Percentiles rank a stretch among this genome's conserved stretches.
phyloP scores from a whole-genome alignment of 2,888 invertebrate species.

The Gibbula magus region DNA sequence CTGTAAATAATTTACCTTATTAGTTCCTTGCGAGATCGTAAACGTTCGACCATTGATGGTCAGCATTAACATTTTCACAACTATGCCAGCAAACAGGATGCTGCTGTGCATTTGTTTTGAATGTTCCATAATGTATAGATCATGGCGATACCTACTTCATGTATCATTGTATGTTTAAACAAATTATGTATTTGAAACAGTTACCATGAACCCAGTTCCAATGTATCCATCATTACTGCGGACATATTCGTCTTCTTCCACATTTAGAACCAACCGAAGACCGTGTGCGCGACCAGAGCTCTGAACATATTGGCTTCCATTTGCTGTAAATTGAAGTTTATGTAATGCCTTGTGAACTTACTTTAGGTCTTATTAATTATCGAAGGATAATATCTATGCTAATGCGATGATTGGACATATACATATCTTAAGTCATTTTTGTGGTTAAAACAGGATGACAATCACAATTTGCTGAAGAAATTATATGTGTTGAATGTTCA shows the following conservation, averaged over 20 bases:
- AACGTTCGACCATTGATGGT: too few relatives aligned
- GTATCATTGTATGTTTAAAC: not conserved
- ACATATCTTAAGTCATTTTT: not conserved
- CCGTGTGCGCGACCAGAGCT: constrained; percentile 25
- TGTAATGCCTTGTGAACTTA: not conserved
- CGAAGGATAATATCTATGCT: not conserved
- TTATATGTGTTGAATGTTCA: not conserved
- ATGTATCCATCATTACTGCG: constrained; percentile 22
- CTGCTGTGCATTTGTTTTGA: too few relatives aligned
- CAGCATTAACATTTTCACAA: not conserved
- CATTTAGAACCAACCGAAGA: constrained; percentile 25
- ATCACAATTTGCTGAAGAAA: not conserved
- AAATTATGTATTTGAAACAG: not conserved
- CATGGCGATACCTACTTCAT: too few relatives aligned
- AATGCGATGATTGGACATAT: not conserved
- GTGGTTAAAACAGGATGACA: not conserved
- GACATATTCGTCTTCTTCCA: constrained; percentile 20
- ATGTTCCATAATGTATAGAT: too few relatives aligned
- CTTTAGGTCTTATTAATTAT: not conserved
- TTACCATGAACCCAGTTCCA: constrained; percentile 30
- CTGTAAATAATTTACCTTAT: too few relatives aligned
- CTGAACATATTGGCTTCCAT: not conserved
- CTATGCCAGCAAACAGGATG: too few relatives aligned
- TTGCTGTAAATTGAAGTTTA: not conserved
- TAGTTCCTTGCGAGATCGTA: too few relatives aligned